These are phyloP conservation scores for Holacanthus passer DNA, from an alignment of 2,113 vertebrate species.

Conservation along the genomic window DNA sequence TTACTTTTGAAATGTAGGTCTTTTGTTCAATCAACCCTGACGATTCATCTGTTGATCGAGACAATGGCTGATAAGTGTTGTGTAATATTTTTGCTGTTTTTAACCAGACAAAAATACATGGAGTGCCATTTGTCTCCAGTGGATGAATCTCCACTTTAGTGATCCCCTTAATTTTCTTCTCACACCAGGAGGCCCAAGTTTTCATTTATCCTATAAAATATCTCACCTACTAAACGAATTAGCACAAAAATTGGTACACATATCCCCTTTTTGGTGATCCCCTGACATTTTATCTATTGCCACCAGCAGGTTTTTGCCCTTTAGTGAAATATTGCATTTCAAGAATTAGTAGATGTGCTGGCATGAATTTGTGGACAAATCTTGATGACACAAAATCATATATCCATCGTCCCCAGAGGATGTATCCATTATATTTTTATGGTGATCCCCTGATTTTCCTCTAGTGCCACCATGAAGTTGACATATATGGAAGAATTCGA, in stretches of 20 bases:
- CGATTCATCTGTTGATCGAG: conserved; percentile 8
- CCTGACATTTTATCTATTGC: too few relatives aligned
- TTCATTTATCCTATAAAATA: not conserved
- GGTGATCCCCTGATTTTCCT: not conserved
- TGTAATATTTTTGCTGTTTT: conserved; percentile 9
- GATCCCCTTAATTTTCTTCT: conserved; percentile 11
- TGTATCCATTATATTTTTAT: not conserved
- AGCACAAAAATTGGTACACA: too few relatives aligned
- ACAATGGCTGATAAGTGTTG: not conserved
- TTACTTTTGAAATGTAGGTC: conserved; percentile 36
- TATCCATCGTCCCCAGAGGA: not conserved
- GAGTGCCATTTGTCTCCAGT: not conserved
- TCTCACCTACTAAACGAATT: not conserved
- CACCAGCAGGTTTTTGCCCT: too few relatives aligned
- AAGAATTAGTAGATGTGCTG: too few relatives aligned
- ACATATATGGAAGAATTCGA: too few relatives aligned
- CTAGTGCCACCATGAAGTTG: not conserved
- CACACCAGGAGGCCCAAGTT: not conserved
- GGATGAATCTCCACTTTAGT: conserved; percentile 32
- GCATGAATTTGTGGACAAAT: too few relatives aligned
- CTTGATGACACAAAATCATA: too few relatives aligned
- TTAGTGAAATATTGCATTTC: too few relatives aligned
- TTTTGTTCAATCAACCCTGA: conserved; percentile 24
- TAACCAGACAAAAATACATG: conserved; percentile 5
- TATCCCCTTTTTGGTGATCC: too few relatives aligned